Evolutionary conservation across 2,113 vertebrate genomes (phyloP).

Genomic region (Sorex fumeus): DNA sequence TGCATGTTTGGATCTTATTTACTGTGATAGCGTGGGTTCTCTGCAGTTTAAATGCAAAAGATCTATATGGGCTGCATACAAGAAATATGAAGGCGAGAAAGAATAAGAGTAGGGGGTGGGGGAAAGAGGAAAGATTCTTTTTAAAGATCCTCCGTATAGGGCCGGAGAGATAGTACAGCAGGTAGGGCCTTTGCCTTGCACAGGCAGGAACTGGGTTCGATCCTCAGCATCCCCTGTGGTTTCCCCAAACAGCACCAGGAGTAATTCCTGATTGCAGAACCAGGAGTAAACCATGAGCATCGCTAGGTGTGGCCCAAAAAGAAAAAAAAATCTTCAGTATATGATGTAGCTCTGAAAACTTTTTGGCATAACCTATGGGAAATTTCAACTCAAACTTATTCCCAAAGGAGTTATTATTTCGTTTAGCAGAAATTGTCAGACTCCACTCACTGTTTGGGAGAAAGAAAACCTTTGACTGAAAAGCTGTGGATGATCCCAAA

Average conservation of each 20-base stretch:
- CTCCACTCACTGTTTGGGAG: background rate
- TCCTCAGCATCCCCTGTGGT: too few species aligned
- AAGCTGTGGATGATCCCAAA: background rate
- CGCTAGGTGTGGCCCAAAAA: too few species aligned
- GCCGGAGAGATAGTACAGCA: too few species aligned
- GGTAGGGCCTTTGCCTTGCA: too few species aligned
- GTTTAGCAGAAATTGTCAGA: background rate
- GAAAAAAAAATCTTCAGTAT: too few species aligned
- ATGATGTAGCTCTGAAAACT: too few species aligned
- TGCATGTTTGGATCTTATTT: background rate
- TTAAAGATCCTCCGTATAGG: too few species aligned
- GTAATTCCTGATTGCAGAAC: too few species aligned
- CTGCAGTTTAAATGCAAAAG: background rate
- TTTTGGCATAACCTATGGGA: too few species aligned
- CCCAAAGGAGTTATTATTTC: background rate
- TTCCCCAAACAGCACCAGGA: too few species aligned
- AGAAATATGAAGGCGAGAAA: background rate
- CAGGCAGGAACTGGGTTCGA: too few species aligned
- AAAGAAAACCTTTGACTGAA: background rate
- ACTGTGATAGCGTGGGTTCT: background rate
- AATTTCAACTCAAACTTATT: background rate
- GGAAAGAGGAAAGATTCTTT: background rate
- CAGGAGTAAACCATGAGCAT: too few species aligned
- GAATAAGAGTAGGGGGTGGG: background rate
- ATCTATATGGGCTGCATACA: background rate